Base-by-base conservation (phyloP, 2,113 vertebrate species). In the Apodemus sylvaticus region DNA sequence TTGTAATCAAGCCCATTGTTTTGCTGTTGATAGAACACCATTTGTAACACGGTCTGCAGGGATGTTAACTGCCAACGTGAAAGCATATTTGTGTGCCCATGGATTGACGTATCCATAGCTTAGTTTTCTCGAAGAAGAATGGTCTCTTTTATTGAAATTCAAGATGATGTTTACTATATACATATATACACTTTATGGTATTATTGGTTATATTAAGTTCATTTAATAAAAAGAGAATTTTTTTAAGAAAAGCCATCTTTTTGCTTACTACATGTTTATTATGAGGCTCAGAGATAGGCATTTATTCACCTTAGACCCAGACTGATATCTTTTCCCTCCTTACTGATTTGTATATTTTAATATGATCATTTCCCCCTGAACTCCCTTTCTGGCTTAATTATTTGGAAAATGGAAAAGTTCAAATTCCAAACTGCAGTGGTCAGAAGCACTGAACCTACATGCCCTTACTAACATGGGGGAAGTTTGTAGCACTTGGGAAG, bases 81-180 rank as follows among this genome's bases (percentile, higher is more conserved):
- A n/a, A n/a, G n/a, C n/a, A n/a, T n/a, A n/a, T n/a, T n/a, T n/a
- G n/a, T n/a, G n/a, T n/a, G n/a, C n/a, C n/a, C n/a, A n/a, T n/a
- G n/a, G n/a, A n/a, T n/a, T n/a, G n/a, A n/a, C n/a, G n/a, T n/a
- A n/a, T n/a, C n/a, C n/a, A n/a, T n/a, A n/a, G n/a, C n/a, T n/a
- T n/a, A 95, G 48, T 91, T 92, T 94, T 90, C 86, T 96, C 86
- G 89, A 83, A 98, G 89, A 39, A 60, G 64, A 95, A 70, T 81
- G 94, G n/a, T n/a, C 83, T 92, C 4, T 55, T 90, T 96, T 34
- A 77, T 95, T 93, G 93, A 91, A 86, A 77, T 94, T 90, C 94
- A 42, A 96, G 90, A 86, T 51, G 3, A 83, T 95, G 91, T 88
- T 93, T n/a, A 76, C 58, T 31, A 42, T 92, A 92, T 51, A 0